Percentiles rank a stretch among this genome's conserved stretches.
These are phyloP conservation scores for Incurvaria masculella DNA, from an alignment of 2,888 invertebrate genomes.

Conservation along the genomic window DNA sequence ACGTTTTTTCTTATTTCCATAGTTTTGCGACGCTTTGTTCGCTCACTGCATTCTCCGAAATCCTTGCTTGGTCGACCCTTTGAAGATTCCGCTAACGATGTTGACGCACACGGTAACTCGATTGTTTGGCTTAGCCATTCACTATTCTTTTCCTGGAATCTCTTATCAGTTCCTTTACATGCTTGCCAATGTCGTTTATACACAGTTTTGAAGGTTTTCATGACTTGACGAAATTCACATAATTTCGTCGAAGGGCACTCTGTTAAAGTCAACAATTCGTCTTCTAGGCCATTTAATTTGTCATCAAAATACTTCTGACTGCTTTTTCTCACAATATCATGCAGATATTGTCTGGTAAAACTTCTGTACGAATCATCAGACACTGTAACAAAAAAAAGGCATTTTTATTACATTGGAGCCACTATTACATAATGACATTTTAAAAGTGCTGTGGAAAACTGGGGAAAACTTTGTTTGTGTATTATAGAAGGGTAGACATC, in stretches of 20 bases:
- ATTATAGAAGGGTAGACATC: too few species aligned
- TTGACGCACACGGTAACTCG: background rate
- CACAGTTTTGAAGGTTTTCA: conserved; percentile 3
- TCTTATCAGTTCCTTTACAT: background rate
- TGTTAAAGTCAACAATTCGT: background rate
- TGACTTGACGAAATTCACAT: background rate
- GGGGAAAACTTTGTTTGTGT: too few species aligned
- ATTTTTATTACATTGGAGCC: too few species aligned
- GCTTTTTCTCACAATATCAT: conserved; percentile 3
- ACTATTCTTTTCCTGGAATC: conserved; percentile 4
- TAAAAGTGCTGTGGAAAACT: too few species aligned
- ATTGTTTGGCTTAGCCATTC: conserved; percentile 5
- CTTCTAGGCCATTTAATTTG: conserved; percentile 1
- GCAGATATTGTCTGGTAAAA: background rate
- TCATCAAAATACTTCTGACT: conserved; percentile 1
- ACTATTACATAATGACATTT: too few species aligned
- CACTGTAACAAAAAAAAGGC: too few species aligned
- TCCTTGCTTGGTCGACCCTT: conserved; percentile 4
- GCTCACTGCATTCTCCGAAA: conserved; percentile 8
- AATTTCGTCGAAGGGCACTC: conserved; percentile 1
- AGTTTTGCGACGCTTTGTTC: conserved; percentile 8
- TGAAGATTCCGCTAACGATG: background rate
- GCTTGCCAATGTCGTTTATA: conserved; percentile 4
- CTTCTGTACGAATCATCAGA: too few species aligned
- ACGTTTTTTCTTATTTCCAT: conserved; percentile 7